A percentile compares a stretch with the other conserved stretches of the same genome.
These are phyloP conservation scores for Platichthys stellatus DNA, from an alignment of 2,113 vertebrate species.

Conservation along the genomic window DNA sequence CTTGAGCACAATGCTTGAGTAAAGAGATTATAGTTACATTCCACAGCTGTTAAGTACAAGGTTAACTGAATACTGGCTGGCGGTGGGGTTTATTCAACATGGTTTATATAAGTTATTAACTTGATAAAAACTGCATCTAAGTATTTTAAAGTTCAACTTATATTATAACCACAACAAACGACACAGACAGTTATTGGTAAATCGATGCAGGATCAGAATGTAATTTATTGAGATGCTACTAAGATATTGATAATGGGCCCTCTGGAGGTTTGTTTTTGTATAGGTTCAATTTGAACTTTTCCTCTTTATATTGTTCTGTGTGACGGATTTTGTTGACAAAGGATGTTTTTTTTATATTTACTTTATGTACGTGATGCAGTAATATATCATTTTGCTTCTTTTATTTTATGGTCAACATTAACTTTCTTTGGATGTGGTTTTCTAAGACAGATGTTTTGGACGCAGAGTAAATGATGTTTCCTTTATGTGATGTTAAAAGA, in stretches of 20 bases:
- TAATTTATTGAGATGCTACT: not conserved
- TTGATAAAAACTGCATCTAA: constrained; percentile 1
- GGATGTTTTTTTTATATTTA: not conserved
- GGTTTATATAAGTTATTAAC: not conserved
- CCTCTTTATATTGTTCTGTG: not conserved
- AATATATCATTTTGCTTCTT: not conserved
- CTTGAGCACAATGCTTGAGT: not conserved
- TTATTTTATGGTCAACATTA: no score
- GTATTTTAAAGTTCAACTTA: not conserved
- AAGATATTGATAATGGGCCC: not conserved
- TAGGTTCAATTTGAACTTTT: not conserved
- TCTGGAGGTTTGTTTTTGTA: not conserved
- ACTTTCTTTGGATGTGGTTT: no score
- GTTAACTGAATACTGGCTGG: not conserved
- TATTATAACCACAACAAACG: not conserved
- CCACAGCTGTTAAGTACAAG: not conserved
- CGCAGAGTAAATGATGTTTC: not conserved
- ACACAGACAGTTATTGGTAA: not conserved
- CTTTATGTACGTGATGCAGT: not conserved
- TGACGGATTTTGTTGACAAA: not conserved
- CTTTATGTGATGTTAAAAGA: not conserved
- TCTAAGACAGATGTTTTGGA: not conserved
- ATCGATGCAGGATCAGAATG: not conserved
- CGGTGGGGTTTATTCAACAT: not conserved
- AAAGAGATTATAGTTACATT: constrained; percentile 7